Evolutionary conservation across 2,113 vertebrate genomes (phyloP), one percentile per base, ranked within the genome.

Genomic region (Ibidorhyncha struthersii): DNA sequence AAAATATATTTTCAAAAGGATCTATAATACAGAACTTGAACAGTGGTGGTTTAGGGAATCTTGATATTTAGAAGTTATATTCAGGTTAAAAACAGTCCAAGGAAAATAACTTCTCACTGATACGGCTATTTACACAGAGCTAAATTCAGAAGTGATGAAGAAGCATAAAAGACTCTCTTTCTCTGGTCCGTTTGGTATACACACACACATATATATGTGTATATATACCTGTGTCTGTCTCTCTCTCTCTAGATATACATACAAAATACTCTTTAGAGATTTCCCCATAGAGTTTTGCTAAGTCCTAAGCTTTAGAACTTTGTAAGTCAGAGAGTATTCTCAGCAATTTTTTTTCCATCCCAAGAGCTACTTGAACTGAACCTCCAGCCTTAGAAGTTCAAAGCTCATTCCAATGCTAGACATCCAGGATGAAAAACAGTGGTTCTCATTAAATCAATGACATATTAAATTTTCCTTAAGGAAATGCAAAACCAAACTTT

Each of bases 151-250:
- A 36, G 45, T 34, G 5, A 45, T n/a, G 27, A 55, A 89, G 47
- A 4, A 50, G 10, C 13, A 26, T 32, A 77, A 30, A 2, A 73
- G 14, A 41, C 26, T 50, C 22, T 82, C 26, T 74, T 79, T 26
- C 29, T 83, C 66, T 52, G n/a, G 26, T 47, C 61, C 0, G 0
- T 55, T 89, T 61, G 12, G 2, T 14, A 40, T 16, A 30, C 3
- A 66, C 3, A 52, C 4, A 62, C 3, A 47, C 1, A 52, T 8
- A 12, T 22, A 10, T 14, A 1, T 27, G 27, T 52, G 4, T 45
- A 10, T 27, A 70, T 12, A 29, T 26, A 6, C 12, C 74, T 20
- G 1, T 53, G 67, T 53, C 12, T 23, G 2, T 19, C 5, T 43
- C 9, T 83, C 52, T 58, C 30, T 49, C 25, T 63, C 18, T 40